A percentile compares a stretch with the other conserved stretches of the same genome.
These are phyloP conservation scores for Philonicus albiceps DNA, from an alignment of 2,888 invertebrate species.

Conservation along the genomic window DNA sequence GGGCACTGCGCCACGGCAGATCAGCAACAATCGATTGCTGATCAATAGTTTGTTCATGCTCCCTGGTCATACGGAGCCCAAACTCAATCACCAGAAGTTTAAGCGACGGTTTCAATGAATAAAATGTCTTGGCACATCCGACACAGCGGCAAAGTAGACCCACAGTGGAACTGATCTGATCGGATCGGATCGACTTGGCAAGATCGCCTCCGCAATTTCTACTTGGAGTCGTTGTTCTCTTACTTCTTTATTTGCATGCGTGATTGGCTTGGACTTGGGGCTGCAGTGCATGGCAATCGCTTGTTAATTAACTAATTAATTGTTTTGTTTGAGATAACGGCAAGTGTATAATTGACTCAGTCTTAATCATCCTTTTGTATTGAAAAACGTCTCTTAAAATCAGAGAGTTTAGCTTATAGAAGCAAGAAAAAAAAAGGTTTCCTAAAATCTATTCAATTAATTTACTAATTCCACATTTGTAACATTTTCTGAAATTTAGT, in stretches of 20 bases:
- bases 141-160: not conserved
- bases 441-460: too few species aligned
- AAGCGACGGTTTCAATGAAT: not conserved
- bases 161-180: not conserved
- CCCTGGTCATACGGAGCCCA: not conserved
- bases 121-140: not conserved
- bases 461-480: too few species aligned
- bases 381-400: not conserved
- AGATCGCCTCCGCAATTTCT: slow-evolving; percentile 40
- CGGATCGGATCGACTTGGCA: slow-evolving; percentile 8
- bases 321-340: slow-evolving; percentile 58
- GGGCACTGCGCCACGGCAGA: not conserved
- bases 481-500: too few species aligned
- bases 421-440: too few species aligned
- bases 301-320: slow-evolving; percentile 63
- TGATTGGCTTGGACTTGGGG: slow-evolving; percentile 45
- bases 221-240: slow-evolving; percentile 16
- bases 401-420: not conserved
- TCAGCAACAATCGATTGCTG: slow-evolving; percentile 27
- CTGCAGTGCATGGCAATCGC: slow-evolving; percentile 56
- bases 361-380: not conserved
- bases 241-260: slow-evolving; percentile 50
- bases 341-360: slow-evolving; percentile 56
- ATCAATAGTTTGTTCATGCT: slow-evolving; percentile 13
- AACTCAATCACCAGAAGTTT: slow-evolving; percentile 17